These are phyloP conservation scores for Poeciliopsis turneri DNA, from an alignment of 2,797 vertebrate genomes.

Conservation along the genomic window DNA sequence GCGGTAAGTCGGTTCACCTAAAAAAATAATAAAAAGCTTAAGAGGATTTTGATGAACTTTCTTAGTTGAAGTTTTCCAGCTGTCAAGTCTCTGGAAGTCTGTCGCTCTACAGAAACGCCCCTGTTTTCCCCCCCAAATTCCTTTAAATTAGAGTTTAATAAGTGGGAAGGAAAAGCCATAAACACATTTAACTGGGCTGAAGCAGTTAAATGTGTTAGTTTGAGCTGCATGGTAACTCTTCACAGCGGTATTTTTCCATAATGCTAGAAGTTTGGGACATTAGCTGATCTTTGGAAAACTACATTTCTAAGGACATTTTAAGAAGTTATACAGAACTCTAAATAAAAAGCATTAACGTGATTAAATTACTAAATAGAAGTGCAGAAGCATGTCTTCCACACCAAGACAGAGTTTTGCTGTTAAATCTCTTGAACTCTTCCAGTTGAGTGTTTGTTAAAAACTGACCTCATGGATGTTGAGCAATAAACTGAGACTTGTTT, in stretches of 20 bases:
- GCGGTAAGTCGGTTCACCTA: constrained; percentile 45
- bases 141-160: neutral
- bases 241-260: constrained; percentile 26
- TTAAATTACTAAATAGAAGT: neutral
- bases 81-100: neutral
- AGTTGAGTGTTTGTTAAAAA: neutral
- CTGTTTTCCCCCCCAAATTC: neutral
- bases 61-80: neutral
- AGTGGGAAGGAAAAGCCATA: neutral
- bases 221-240: constrained; percentile 27
- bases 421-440: neutral
- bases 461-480: constrained; percentile 14
- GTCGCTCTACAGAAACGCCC: neutral
- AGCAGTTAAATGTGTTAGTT: neutral
- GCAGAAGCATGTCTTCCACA: neutral
- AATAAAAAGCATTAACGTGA: neutral
- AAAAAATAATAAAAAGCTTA: neutral
- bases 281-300: neutral
- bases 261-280: neutral
- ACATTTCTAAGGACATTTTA: neutral
- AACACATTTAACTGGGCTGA: neutral
- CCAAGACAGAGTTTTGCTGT: neutral
- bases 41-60: neutral
- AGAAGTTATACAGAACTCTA: neutral
- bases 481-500: neutral